Evolutionary conservation across 1,140 invertebrate species (phyloP), one percentile per base, ranked within the genome.

Genomic region (Calliphora vicina): DNA sequence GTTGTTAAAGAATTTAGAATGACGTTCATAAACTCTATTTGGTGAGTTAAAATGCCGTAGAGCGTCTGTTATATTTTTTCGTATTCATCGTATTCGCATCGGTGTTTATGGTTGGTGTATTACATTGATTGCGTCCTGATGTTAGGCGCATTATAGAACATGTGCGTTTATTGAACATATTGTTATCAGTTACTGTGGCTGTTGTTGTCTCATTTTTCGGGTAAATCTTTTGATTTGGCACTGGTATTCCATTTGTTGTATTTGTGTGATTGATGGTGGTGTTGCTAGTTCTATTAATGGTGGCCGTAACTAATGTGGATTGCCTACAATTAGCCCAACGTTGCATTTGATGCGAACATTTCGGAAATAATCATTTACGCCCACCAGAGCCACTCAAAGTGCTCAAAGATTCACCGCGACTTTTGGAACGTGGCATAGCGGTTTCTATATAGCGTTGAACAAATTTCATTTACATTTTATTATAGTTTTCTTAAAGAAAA

Each of bases 381-480:
- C 90, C 87, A 82, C 67, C 67, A 1, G 80, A 72, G 81, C 93
- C 93, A 83, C 93, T 93, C 50, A 93, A 91, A 25, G 92, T 91
- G 88, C 94, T 94, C 85, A 95, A 92, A 83, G 94, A 93, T 87
- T 95, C 94, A 84, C 94, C 93, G 87, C 94, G 92, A 90, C 94
- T 95, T 87, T 93, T 91, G 57, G 94, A 94, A 86, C 89, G 89
- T 43, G 88, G 85, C 85, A 90, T 86, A 20, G 86, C 85, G 81
- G 81, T 83, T 78, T 82, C 80, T 82, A 27, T 26, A 20, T 8
- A n/a, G n/a, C 17, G 29, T 43, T 6, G 35, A n/a, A n/a, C n/a
- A n/a, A n/a, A n/a, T n/a, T n/a, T 35, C 35, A 35, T 35, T 35
- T 35, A 6, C 72, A 71, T 9, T 72, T 12, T 20, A 72, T 43